Conservation (phyloP, 2,113 vertebrate genomes). For the Sprattus sprattus region DNA sequence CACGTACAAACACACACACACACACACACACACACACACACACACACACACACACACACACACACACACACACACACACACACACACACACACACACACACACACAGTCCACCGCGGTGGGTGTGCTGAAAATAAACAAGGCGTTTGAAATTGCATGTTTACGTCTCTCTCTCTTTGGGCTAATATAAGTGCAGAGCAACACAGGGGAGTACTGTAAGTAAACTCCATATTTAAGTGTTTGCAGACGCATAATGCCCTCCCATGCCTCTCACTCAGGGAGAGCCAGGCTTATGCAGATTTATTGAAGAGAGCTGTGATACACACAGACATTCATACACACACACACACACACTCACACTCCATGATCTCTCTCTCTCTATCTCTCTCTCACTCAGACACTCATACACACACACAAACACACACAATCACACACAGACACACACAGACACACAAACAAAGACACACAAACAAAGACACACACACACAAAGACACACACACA, state of each 20-base stretch:
- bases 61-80: neutral
- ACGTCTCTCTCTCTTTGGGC: neutral
- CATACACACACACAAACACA: conserved; percentile 24
- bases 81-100: neutral
- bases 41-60: too few relatives aligned
- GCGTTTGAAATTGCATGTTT: neutral
- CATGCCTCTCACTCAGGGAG: neutral
- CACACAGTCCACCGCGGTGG: neutral
- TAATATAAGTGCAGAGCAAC: neutral
- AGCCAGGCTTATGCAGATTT: neutral
- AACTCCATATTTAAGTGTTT: neutral
- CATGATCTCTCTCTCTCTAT: neutral
- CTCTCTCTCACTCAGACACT: neutral
- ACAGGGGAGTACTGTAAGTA: neutral
- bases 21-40: neutral
- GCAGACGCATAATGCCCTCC: neutral
- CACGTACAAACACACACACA: neutral
- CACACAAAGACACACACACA: neutral
- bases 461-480: neutral
- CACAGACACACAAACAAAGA: neutral
- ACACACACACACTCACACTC: neutral
- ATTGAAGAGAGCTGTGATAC: neutral
- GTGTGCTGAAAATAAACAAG: conserved; percentile 6
- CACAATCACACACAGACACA: neutral
- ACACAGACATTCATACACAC: neutral